Base-by-base conservation (phyloP, 2,113 vertebrate species). In the Apodemus speciosus region DNA sequence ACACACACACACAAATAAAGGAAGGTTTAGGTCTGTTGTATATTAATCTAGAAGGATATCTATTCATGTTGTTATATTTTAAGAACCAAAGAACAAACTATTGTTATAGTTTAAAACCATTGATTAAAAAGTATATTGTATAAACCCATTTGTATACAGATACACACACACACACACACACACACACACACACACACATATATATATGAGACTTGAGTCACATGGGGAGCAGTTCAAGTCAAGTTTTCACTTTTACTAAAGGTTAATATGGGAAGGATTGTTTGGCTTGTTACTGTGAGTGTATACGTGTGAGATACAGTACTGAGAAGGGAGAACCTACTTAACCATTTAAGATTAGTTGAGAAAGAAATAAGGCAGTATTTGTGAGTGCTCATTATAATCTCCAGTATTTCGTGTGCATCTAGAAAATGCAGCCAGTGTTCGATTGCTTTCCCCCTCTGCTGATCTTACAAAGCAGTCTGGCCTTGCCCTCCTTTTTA, bases 341-440 rank as follows among this genome's bases (percentile, higher is more conserved):
- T 90, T 93, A 62, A n/a, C n/a, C 10, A 38, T 66, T 92, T 40
- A 71, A 60, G 72, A 89, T 85, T 76, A 76, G 58, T 30, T 89
- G 53, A 73, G 18, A 72, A 86, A 62, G 85, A 87, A 87, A 35
- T 58, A 64, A 84, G 62, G 85, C 27, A 40, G 4, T 92, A 60
- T 88, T 88, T 92, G 8, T 46, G 62, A 95, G 90, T 77, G 23
- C 58, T 93, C 76, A 53, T 62, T 92, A 6, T 43, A 85, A 77
- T 66, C 51, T 38, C 72, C 79, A 49, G 6, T 53, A 79, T 46
- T 25, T 60, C n/a, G 32, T 13, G 88, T 77, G 69, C 20, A 16
- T 90, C 46, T 38, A 77, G 79, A 27, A 92, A 76, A 64, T 13
- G 32, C 14, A 72, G 46, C n/a, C 71, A 13, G n/a, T 64, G 10